Evolutionary conservation across 1,140 invertebrate species (phyloP), one percentile per base, ranked within the genome.

Genomic region (Trichonephila clavata): DNA sequence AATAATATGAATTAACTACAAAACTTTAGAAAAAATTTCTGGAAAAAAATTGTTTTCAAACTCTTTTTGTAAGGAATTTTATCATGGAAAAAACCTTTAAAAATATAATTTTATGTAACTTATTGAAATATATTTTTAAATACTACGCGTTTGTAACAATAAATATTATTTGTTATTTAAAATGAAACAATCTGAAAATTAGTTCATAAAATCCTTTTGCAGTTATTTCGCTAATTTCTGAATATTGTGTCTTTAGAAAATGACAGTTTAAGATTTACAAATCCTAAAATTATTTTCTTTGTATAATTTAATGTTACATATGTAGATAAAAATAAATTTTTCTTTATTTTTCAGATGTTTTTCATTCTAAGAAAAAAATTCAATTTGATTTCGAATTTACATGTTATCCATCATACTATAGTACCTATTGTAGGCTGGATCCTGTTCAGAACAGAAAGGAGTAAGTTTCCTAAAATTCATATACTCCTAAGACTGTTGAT

Each of bases 391-490:
- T 98, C 98, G 20, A 98, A 98, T 96, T 96, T 99, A 6, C 98
- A 99, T 94, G 97, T 99, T 0, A 98, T 98, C 95, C 98, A 99
- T 96, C 98, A 99, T 95, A 98, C 98, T 4, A 98, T 98, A 0
- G 99, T 99, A 97, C 98, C 98, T 95, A 96, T 97, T 0, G 96
- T 98, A 21, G 99, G 98, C 98, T 99, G 98, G 98, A 98, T 99
- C 94, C 98, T 98, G 98, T 27, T 97, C 98, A 94, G 99, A 99
- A 96, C 99, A 98, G 98, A 98, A 99, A 20, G 98, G 98, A 24
- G 98, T 98, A 95, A 98, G 97, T 98, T 98, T 96, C 8, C 97
- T 97, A 97, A 94, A 24, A 50, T 68, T 8, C 21, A n/a, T 4
- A 1, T 6, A 24, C n/a, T 10, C 21, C 6, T 24, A 24, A 14